Percentiles rank a stretch among this genome's conserved stretches.
phyloP scores from a whole-genome alignment of 2,888 invertebrate genomes.

The Caenorhabditis plicata region DNA sequence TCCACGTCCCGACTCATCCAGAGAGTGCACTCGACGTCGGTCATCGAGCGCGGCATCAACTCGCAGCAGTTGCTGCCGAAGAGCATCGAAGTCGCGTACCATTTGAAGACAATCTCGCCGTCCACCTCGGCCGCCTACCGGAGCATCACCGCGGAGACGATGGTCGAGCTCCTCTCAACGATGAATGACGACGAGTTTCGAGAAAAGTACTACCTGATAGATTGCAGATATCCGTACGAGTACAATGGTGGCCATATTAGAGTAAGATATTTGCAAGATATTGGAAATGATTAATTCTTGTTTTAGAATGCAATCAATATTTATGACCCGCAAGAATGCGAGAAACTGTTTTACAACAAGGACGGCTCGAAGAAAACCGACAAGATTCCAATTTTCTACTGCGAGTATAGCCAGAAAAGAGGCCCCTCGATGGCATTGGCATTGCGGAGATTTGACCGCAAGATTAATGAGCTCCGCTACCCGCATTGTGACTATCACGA shows the following conservation, averaged over 20 bases:
- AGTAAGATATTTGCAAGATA: background rate
- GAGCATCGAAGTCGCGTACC: conserved; percentile 9
- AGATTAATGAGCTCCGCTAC: conserved; percentile 75
- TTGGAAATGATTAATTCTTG: background rate
- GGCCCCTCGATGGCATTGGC: conserved; percentile 83
- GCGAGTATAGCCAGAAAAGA: conserved; percentile 93
- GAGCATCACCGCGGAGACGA: conserved; percentile 20
- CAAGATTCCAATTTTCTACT: conserved; percentile 41
- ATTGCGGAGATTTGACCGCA: conserved; percentile 81
- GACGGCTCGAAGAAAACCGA: background rate
- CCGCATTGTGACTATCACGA: conserved; percentile 83
- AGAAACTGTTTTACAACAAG: conserved; percentile 18
- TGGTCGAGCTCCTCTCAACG: conserved; percentile 8
- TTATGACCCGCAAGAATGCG: conserved; percentile 19
- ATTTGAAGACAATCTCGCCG: conserved; percentile 4
- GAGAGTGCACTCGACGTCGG: conserved; percentile 7
- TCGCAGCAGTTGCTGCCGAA: background rate
- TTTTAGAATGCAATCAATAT: conserved; percentile 30
- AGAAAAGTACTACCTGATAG: conserved; percentile 24
- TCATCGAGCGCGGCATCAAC: conserved; percentile 2
- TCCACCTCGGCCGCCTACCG: conserved; percentile 24
- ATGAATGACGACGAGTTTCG: conserved; percentile 5
- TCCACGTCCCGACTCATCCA: background rate
- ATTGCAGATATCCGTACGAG: conserved; percentile 45
- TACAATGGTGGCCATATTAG: conserved; percentile 39